Conservation (phyloP, 2,888 invertebrate species). For the Polia nebulosa region DNA sequence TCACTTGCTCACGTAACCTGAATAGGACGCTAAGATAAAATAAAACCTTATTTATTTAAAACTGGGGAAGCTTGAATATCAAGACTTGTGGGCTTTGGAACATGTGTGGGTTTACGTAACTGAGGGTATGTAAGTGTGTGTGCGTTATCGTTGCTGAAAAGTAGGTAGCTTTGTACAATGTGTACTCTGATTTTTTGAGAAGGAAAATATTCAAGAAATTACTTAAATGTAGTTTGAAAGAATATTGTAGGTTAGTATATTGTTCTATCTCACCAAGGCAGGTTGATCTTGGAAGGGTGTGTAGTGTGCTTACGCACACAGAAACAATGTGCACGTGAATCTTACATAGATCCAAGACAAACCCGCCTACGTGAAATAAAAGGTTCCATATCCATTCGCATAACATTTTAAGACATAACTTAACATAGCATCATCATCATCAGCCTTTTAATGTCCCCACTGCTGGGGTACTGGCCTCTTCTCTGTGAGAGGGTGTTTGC, state of each 20-base stretch:
- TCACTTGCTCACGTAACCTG: slow-evolving; percentile 18
- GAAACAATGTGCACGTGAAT: too few relatives aligned
- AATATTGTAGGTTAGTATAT: neutral
- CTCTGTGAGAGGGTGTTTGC: too few relatives aligned
- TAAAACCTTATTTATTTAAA: slow-evolving; percentile 44
- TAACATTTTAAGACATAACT: too few relatives aligned
- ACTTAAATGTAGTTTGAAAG: neutral
- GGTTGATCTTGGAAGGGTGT: too few relatives aligned
- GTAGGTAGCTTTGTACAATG: neutral
- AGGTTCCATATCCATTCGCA: too few relatives aligned
- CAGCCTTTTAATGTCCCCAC: too few relatives aligned
- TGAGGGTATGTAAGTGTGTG: neutral
- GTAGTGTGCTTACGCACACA: too few relatives aligned
- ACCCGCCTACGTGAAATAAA: too few relatives aligned
- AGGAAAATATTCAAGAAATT: neutral
- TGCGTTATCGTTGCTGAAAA: slow-evolving; percentile 6
- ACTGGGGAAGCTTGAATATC: slow-evolving; percentile 36
- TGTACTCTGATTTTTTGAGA: neutral
- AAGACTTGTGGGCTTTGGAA: slow-evolving; percentile 28
- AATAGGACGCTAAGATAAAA: slow-evolving; percentile 43
- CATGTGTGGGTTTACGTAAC: neutral
- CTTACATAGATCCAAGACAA: too few relatives aligned
- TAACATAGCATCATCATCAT: too few relatives aligned
- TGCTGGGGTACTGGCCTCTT: too few relatives aligned
- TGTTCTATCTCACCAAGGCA: too few relatives aligned